Conservation (phyloP, 1,140 invertebrate genomes). For the Dreissena polymorpha region DNA sequence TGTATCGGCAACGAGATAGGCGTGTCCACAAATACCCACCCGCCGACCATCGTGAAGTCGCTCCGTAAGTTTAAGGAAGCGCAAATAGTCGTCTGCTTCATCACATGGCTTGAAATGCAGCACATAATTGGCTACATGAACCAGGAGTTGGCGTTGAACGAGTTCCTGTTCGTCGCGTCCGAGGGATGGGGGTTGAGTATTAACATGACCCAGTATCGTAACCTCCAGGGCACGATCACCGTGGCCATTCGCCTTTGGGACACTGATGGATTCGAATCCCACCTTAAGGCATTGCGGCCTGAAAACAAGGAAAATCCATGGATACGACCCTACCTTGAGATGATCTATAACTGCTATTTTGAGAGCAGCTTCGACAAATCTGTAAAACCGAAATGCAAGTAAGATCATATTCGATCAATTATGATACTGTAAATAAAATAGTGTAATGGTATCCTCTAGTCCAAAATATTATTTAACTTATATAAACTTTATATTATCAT, state of each 20-base stretch:
- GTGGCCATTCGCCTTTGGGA: slow-evolving; percentile 15
- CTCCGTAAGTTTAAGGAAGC: slow-evolving; percentile 17
- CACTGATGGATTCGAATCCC: slow-evolving; percentile 36
- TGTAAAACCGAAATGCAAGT: slow-evolving; percentile 9
- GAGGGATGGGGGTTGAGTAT: slow-evolving; percentile 40
- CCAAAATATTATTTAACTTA: too few species aligned
- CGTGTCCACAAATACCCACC: background rate
- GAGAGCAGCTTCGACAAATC: slow-evolving; percentile 47
- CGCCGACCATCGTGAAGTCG: background rate
- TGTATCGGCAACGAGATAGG: slow-evolving; percentile 27
- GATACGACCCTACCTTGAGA: slow-evolving; percentile 32
- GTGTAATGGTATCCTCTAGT: too few species aligned
- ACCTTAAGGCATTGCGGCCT: slow-evolving; percentile 16
- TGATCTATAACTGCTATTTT: slow-evolving; percentile 26
- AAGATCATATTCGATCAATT: background rate
- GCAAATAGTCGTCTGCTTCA: slow-evolving; percentile 33
- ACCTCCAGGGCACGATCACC: slow-evolving; percentile 23
- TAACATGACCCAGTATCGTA: background rate
- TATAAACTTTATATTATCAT: too few species aligned
- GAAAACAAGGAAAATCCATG: slow-evolving; percentile 2
- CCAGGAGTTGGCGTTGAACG: slow-evolving; percentile 1
- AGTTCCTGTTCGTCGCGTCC: slow-evolving; percentile 44
- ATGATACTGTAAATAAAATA: too few species aligned
- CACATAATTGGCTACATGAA: slow-evolving; percentile 11
- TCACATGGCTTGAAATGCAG: slow-evolving; percentile 29